Evolutionary conservation across 2,888 invertebrate species (phyloP).

Genomic region (Polydrusus tereticollis): DNA sequence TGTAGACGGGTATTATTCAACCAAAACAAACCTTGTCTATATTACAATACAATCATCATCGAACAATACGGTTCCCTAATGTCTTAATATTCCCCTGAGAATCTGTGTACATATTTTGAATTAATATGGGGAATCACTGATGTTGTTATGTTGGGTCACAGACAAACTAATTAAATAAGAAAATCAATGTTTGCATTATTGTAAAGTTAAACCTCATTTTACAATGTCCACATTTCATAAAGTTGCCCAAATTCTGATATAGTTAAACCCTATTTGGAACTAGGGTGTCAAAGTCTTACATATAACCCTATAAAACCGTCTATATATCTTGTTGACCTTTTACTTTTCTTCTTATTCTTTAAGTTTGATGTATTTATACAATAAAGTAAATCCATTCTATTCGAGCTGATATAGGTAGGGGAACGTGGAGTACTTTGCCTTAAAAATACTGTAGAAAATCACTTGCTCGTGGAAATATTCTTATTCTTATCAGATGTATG

Average conservation of each 20-base stretch:
- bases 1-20: conserved; percentile 6
- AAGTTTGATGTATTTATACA: conserved; percentile 17
- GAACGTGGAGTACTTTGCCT: neutral
- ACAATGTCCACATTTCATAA: too few species aligned
- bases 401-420: neutral
- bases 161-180: too few species aligned
- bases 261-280: neutral
- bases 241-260: neutral
- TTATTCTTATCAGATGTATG: too few species aligned
- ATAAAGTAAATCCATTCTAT: conserved; percentile 5
- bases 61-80: neutral
- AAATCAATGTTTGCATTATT: too few species aligned
- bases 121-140: neutral
- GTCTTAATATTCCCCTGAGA: neutral
- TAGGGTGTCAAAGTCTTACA: conserved; percentile 3
- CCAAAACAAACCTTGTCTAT: neutral
- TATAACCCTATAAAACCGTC: conserved; percentile 1
- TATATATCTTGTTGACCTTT: conserved; percentile 15
- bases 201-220: too few species aligned
- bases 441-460: too few species aligned
- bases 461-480: too few species aligned
- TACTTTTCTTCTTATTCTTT: neutral
- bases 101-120: neutral
- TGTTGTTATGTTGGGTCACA: too few species aligned
- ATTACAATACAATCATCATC: neutral